Percentiles rank a stretch among this genome's conserved stretches.
These are phyloP conservation scores for Antigone vipio DNA, from an alignment of 2,113 vertebrate species.

Conservation along the genomic window DNA sequence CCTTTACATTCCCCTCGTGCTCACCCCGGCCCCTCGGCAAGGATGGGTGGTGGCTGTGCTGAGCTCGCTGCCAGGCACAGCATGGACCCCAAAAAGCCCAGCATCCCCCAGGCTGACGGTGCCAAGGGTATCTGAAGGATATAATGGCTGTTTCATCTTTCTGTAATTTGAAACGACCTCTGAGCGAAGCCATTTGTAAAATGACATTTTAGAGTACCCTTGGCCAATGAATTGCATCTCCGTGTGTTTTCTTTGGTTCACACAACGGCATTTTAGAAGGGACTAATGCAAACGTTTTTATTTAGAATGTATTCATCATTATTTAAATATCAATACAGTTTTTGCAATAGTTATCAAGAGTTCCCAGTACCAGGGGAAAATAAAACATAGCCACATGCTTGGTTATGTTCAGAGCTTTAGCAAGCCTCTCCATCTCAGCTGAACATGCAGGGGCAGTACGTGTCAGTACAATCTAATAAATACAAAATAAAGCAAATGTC, in stretches of 20 bases:
- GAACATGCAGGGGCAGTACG: constrained; percentile 22
- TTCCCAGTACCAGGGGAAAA: constrained; percentile 12
- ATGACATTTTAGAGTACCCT: not conserved
- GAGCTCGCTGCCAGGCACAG: not conserved
- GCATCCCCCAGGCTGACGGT: rapidly evolving
- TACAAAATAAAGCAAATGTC: constrained; percentile 12
- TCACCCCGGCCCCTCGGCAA: not conserved
- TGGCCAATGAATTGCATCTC: not conserved
- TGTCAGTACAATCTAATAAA: not conserved
- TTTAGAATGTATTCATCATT: constrained; percentile 49
- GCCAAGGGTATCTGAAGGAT: not conserved
- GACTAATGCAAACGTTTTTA: constrained; percentile 37
- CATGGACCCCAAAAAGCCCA: not conserved
- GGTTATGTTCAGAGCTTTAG: constrained; percentile 10
- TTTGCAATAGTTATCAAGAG: constrained; percentile 26
- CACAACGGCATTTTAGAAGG: not conserved
- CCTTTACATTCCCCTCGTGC: not conserved
- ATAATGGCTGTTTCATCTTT: not conserved
- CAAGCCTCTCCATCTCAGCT: constrained; percentile 51
- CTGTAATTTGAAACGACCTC: not conserved
- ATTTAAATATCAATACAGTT: constrained; percentile 29
- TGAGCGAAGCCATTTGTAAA: not conserved
- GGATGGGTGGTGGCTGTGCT: not conserved
- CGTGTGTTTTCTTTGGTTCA: not conserved
- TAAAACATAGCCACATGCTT: constrained; percentile 42